Evolutionary conservation across 37 sponge, comb jelly and placozoan genomes (phyloP), one percentile per base, ranked within the genome.

Genomic region (Ephydatia muelleri): DNA sequence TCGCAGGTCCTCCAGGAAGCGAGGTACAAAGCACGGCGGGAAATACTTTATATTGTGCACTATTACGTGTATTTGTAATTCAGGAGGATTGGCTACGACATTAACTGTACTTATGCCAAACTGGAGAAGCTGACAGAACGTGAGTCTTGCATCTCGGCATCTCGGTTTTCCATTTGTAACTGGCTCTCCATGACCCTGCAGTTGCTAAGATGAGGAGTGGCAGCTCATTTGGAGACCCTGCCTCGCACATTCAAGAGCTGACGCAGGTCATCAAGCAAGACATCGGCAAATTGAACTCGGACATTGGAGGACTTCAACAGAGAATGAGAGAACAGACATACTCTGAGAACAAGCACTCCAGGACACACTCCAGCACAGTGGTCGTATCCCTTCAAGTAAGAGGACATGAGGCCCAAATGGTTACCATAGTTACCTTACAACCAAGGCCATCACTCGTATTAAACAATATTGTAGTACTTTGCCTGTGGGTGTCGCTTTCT

Each of bases 231-330:
- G 96, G 98, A 30, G 97, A 99, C 77, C 94, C 86, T 23, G 84
- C 95, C n/a, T 27, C 83, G 4, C 91, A 96, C 36, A 99, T 99
- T 43, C 97, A 99, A 76, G 94, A 99, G 78, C 91, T 99, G 69
- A 99, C 99, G 5, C 89, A 85, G 49, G 89, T 93, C 13, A 93
- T 99, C 72, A 96, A 96, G 77, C 91, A 93, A 77, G 96, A 96
- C 85, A 79, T 96, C 5, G 73, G 84, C 33, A 88, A 84, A 30
- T 75, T 96, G 12, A 96, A 96, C 80, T 80, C 81, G 0, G 91
- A 93, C 76, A 96, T 96, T 67, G 94, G 92, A 11, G 77, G 57
- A 8, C 88, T 96, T 27, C 96, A 88, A 72, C 83, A 96, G 71
- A 49, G 48, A 49, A 76, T 86, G 25, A 70, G 82, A 76, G 26